These are phyloP conservation scores for Ectemnius cavifrons DNA, from an alignment of 2,888 invertebrate genomes.

Conservation along the genomic window DNA sequence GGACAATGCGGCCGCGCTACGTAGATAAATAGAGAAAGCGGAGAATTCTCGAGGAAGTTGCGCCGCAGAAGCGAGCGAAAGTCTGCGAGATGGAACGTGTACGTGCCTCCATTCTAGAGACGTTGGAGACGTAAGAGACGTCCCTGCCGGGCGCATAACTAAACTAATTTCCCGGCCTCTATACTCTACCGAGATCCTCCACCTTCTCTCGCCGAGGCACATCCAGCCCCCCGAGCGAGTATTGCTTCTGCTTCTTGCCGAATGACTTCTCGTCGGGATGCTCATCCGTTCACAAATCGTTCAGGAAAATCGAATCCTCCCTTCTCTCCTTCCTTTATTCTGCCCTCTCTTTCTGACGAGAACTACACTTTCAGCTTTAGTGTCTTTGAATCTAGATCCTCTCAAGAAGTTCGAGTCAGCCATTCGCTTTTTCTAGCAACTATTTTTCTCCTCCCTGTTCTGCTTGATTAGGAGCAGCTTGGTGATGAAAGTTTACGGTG, in stretches of 20 bases:
- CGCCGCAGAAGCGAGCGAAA: conserved; percentile 22
- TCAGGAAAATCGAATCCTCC: background rate
- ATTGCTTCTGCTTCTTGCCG: conserved; percentile 63
- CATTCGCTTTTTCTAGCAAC: no score
- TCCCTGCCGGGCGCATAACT: conserved; percentile 74
- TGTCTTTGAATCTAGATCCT: no score
- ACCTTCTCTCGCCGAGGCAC: background rate
- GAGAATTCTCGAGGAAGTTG: conserved; percentile 28
- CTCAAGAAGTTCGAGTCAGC: no score
- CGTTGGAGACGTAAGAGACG: conserved; percentile 61
- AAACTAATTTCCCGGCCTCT: conserved; percentile 75
- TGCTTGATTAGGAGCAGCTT: no score
- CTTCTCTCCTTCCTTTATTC: no score
- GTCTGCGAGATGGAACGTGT: conserved; percentile 47
- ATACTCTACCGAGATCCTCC: conserved; percentile 53
- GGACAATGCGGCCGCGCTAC: background rate
- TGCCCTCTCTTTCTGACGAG: no score
- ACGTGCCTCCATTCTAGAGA: conserved; percentile 65
- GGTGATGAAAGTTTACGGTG: no score
- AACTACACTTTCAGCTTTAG: no score
- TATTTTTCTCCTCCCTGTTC: background rate
- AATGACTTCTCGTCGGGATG: conserved; percentile 43
- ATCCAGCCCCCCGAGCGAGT: conserved; percentile 54
- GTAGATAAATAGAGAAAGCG: conserved; percentile 40
- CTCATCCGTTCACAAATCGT: conserved; percentile 7